These are phyloP conservation scores for Lathamus discolor DNA, from an alignment of 2,113 vertebrate genomes.

Conservation along the genomic window DNA sequence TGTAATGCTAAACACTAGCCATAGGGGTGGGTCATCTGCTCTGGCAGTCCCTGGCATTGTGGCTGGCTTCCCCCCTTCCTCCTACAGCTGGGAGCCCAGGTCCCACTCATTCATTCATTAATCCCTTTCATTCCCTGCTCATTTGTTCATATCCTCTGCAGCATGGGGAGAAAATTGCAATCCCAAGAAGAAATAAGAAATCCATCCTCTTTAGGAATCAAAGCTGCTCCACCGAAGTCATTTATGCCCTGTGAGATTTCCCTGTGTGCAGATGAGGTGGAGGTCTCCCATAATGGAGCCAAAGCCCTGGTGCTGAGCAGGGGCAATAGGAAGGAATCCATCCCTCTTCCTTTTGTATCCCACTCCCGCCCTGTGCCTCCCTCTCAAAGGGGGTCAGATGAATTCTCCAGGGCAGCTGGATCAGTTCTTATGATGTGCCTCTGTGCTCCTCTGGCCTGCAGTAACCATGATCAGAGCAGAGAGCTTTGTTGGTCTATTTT, in stretches of 20 bases:
- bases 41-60: background rate
- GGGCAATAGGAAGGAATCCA: background rate
- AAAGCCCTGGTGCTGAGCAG: background rate
- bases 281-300: background rate
- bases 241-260: slow-evolving; percentile 21
- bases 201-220: slow-evolving; percentile 8
- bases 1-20: background rate
- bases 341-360: background rate
- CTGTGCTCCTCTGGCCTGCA: background rate
- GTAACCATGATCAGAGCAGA: background rate
- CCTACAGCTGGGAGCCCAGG: slow-evolving; percentile 35
- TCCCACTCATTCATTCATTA: slow-evolving; percentile 15
- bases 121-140: slow-evolving; percentile 41
- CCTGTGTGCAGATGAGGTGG: background rate
- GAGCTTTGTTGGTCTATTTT: background rate
- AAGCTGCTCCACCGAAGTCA: background rate
- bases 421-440: background rate
- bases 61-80: background rate
- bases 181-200: slow-evolving; percentile 4
- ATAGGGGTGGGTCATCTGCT: background rate
- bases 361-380: background rate
- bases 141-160: background rate
- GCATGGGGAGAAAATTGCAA: background rate
- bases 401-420: background rate
- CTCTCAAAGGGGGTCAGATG: background rate